phyloP scores from a whole-genome alignment of 2,888 invertebrate genomes.

The Rapana venosa region DNA sequence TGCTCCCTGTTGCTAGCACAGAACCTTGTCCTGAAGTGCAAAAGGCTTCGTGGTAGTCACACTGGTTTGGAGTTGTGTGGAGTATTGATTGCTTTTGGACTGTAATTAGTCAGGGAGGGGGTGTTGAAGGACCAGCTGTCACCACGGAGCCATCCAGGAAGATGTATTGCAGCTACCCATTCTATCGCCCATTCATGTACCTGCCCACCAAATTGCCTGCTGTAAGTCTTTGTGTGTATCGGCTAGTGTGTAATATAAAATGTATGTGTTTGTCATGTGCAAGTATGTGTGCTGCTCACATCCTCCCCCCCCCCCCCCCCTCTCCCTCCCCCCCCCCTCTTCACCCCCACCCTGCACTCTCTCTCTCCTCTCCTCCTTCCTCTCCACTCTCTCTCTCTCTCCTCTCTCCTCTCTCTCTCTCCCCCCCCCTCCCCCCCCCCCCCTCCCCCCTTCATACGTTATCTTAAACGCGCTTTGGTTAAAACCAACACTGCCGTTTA shows the following conservation, averaged over 20 bases:
- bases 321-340: not conserved
- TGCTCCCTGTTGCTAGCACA: not conserved
- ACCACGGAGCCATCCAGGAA: conserved; percentile 53
- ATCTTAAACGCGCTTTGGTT: too few species aligned
- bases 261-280: not conserved
- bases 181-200: conserved; percentile 65
- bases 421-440: not conserved
- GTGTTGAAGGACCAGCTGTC: not conserved
- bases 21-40: not conserved
- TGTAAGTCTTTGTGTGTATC: conserved; percentile 42
- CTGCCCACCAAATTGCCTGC: conserved; percentile 62
- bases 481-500: too few species aligned
- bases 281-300: not conserved
- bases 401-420: not conserved
- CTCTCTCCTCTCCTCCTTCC: not conserved
- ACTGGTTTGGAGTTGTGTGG: not conserved
- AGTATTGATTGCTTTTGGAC: not conserved
- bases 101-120: not conserved
- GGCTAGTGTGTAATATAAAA: too few species aligned
- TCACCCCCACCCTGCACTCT: not conserved
- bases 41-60: not conserved
- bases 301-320: not conserved
- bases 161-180: conserved; percentile 66
- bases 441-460: not conserved
- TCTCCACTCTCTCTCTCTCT: not conserved